Evolutionary conservation across 2,113 vertebrate genomes (phyloP).

Genomic region (Hirundichthys speculiger): DNA sequence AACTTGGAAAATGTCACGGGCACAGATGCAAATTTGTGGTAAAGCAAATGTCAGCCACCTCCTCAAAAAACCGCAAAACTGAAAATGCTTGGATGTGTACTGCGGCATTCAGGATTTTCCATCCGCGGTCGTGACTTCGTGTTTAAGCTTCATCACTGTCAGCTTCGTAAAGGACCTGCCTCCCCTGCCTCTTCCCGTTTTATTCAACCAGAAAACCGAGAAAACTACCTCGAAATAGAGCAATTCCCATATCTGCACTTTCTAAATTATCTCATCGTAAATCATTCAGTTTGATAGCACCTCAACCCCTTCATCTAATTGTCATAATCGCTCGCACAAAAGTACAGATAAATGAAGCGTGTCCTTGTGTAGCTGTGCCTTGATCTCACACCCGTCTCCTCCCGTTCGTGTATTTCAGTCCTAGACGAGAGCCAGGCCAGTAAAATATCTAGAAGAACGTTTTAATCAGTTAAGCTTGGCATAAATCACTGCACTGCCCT

Average conservation of each 20-base stretch:
- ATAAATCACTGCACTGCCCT: slow-evolving; percentile 63
- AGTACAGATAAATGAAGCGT: slow-evolving; percentile 43
- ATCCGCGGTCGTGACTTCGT: slow-evolving; percentile 45
- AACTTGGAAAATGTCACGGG: slow-evolving; percentile 14
- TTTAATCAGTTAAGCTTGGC: slow-evolving; percentile 63
- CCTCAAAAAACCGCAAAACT: slow-evolving; percentile 56
- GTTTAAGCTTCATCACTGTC: slow-evolving; percentile 63
- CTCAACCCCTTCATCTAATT: slow-evolving; percentile 35
- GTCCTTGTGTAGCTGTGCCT: slow-evolving; percentile 4
- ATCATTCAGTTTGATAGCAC: slow-evolving; percentile 40
- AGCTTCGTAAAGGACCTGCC: slow-evolving; percentile 35
- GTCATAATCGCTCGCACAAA: slow-evolving; percentile 50
- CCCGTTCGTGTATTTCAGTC: slow-evolving; percentile 19
- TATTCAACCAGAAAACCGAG: slow-evolving; percentile 29
- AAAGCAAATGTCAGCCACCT: slow-evolving; percentile 45
- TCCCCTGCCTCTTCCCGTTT: slow-evolving; percentile 27
- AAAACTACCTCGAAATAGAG: slow-evolving; percentile 19
- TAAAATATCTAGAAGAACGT: slow-evolving; percentile 65
- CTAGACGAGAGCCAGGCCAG: slow-evolving; percentile 32
- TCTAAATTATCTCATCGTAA: slow-evolving; percentile 49
- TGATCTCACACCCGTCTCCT: slow-evolving; percentile 21
- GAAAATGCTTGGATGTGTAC: slow-evolving; percentile 37
- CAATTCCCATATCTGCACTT: slow-evolving; percentile 55
- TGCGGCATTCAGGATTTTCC: slow-evolving; percentile 48
- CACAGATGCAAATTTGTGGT: slow-evolving; percentile 50